Conservation (phyloP, 2,113 vertebrate species). For the Trichomycterus rosablanca region DNA sequence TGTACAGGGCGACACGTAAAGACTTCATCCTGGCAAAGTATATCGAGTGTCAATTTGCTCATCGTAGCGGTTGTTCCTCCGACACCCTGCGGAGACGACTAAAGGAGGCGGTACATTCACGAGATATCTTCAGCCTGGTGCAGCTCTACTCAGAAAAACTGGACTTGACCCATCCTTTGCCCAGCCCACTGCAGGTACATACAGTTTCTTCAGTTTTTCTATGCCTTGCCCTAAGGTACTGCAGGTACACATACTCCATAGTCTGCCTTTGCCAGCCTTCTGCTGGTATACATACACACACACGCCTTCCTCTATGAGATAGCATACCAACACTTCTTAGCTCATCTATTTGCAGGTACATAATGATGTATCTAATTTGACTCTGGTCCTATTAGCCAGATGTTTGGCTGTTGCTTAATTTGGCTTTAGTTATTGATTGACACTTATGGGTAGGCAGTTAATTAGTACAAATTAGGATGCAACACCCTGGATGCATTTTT, state of each 20-base stretch:
- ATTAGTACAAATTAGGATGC: too few relatives aligned
- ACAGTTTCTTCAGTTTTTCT: neutral
- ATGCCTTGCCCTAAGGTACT: neutral
- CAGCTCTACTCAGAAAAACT: conserved; percentile 61
- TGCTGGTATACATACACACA: conserved; percentile 51
- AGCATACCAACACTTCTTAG: too few relatives aligned
- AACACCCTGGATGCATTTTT: too few relatives aligned
- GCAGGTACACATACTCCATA: neutral
- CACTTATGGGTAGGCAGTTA: too few relatives aligned
- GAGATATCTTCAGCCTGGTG: conserved; percentile 61
- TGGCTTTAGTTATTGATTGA: too few relatives aligned
- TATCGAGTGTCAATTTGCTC: conserved; percentile 59
- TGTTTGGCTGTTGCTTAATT: too few relatives aligned
- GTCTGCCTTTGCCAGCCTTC: conserved; percentile 49
- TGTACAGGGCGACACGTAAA: conserved; percentile 61
- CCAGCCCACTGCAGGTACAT: conserved; percentile 58
- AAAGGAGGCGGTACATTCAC: conserved; percentile 50
- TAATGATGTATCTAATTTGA: too few relatives aligned
- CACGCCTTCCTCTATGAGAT: too few relatives aligned
- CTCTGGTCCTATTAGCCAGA: too few relatives aligned
- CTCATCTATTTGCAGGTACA: too few relatives aligned
- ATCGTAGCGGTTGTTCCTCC: conserved; percentile 41
- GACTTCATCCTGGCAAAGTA: conserved; percentile 70
- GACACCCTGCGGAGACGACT: conserved; percentile 43
- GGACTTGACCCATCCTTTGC: conserved; percentile 59